Conservation (phyloP, 2,888 invertebrate genomes). For the Drosophila atripex region DNA sequence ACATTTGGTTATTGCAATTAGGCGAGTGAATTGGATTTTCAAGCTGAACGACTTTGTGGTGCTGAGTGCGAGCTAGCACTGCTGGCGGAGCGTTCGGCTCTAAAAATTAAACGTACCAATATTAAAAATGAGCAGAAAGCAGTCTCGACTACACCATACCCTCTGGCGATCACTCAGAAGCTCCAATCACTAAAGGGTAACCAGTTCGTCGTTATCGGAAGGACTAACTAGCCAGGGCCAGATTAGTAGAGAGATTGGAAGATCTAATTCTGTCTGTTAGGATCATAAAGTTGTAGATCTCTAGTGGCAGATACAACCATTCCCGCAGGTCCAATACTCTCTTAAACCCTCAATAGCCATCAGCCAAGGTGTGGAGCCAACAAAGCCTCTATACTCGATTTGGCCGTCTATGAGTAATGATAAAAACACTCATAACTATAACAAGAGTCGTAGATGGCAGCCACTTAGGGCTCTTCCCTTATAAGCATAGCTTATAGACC, state of each 20-base stretch:
- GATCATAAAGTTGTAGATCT: no score
- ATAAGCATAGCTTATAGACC: constrained; percentile 22
- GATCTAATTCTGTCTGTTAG: no score
- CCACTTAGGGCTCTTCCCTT: constrained; percentile 45
- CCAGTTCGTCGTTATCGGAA: no score
- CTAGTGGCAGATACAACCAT: no score
- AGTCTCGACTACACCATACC: not conserved
- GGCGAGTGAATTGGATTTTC: constrained; percentile 73
- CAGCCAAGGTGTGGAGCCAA: constrained; percentile 52
- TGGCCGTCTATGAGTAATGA: constrained; percentile 54
- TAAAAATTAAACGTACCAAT: constrained; percentile 63
- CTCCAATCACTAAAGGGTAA: not conserved
- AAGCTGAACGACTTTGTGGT: constrained; percentile 78
- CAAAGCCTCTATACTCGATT: constrained; percentile 32
- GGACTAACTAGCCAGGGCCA: no score
- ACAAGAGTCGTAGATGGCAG: constrained; percentile 32
- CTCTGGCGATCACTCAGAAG: not conserved
- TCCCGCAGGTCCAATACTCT: no score
- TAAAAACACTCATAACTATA: constrained; percentile 30
- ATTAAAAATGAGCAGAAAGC: not conserved
- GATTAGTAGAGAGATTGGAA: no score
- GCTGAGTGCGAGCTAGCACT: constrained; percentile 26
- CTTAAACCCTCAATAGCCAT: not conserved
- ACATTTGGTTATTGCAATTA: constrained; percentile 64
- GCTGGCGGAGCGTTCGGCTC: constrained; percentile 63